Percentiles rank a stretch among this genome's conserved stretches.
These are phyloP conservation scores for Corythaixoides concolor DNA, from an alignment of 2,113 vertebrate species.

Conservation along the genomic window DNA sequence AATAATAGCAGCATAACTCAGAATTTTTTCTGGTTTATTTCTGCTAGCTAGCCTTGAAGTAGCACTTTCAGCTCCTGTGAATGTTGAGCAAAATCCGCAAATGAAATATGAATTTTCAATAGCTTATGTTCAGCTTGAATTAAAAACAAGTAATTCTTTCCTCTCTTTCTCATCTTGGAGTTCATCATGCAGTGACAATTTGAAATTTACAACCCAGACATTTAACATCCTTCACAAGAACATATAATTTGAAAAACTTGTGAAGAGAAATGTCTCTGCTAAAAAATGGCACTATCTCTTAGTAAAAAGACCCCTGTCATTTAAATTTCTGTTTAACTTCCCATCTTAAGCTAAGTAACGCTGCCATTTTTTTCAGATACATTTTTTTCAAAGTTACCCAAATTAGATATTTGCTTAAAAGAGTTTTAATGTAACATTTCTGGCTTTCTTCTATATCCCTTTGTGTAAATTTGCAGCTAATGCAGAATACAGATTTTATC, in stretches of 20 bases:
- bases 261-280: constrained; percentile 69
- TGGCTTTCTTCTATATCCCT: not conserved
- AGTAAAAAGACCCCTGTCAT: constrained; percentile 66
- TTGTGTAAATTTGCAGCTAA: not conserved
- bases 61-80: constrained; percentile 23
- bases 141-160: constrained; percentile 60
- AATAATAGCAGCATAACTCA: not conserved
- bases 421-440: constrained; percentile 24
- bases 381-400: constrained; percentile 60
- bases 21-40: not conserved
- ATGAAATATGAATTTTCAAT: constrained; percentile 59
- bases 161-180: constrained; percentile 43
- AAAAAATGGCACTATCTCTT: constrained; percentile 64
- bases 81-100: constrained; percentile 47
- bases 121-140: constrained; percentile 47
- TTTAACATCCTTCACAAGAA: constrained; percentile 73
- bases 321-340: constrained; percentile 71
- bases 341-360: constrained; percentile 65
- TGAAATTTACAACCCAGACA: constrained; percentile 68
- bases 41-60: not conserved
- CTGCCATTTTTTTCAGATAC: constrained; percentile 67
- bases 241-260: constrained; percentile 77
- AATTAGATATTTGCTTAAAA: constrained; percentile 36
- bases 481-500: not conserved
- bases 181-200: constrained; percentile 70